phyloP scores from a whole-genome alignment of 2,113 vertebrate species.

The Plestiodon gilberti region DNA sequence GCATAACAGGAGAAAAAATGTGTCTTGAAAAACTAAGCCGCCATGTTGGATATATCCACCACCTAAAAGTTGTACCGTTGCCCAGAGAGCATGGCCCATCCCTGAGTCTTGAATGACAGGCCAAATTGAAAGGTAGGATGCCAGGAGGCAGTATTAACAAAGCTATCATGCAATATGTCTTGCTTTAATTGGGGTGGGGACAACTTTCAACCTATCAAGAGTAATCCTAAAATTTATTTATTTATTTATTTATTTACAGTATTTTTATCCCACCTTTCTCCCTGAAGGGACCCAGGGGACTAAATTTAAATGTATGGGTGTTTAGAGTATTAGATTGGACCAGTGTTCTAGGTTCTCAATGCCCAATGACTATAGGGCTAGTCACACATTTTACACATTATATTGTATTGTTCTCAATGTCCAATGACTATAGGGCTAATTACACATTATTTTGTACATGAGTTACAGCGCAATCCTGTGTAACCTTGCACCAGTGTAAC shows the following conservation, averaged over 20 bases:
- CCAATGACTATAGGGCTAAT: neutral
- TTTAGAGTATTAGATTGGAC: neutral
- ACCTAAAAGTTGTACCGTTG: neutral
- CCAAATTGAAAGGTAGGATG: neutral
- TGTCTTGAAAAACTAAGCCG: neutral
- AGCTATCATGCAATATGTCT: neutral
- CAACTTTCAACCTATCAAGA: no score
- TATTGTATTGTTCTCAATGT: neutral
- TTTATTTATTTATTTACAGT: no score
- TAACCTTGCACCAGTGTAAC: no score
- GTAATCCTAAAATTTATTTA: no score
- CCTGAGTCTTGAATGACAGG: neutral
- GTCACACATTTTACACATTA: no score
- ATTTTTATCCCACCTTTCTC: no score
- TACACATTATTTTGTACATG: no score
- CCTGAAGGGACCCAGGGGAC: no score
- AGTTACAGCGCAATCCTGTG: no score
- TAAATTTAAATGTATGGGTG: neutral
- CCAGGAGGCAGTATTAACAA: neutral
- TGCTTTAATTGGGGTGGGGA: no score
- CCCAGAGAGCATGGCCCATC: neutral
- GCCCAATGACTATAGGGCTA: neutral
- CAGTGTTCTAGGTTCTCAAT: neutral
- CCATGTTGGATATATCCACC: neutral
- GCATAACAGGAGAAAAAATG: neutral